Evolutionary conservation across 2,888 invertebrate species (phyloP).

Genomic region (Cosmopolites sordidus): DNA sequence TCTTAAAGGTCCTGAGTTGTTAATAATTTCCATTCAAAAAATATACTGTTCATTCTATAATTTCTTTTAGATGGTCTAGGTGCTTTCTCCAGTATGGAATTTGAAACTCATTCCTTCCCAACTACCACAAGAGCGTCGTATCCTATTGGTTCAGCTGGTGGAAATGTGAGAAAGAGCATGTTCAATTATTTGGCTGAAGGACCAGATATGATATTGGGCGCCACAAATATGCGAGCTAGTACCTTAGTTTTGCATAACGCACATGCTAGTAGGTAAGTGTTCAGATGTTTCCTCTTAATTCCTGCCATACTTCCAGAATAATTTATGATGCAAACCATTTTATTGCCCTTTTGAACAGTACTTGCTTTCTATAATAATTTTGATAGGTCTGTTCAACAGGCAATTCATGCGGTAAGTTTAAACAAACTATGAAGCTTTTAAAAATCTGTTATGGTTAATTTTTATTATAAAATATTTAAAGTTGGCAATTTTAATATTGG

Average conservation of each 20-base stretch:
- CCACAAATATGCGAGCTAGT: constrained; percentile 26
- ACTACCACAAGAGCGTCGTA: not conserved
- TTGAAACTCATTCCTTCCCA: not conserved
- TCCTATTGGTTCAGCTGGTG: not conserved
- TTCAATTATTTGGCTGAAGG: constrained; percentile 21
- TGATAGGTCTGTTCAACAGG: constrained; percentile 21
- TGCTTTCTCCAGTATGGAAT: constrained; percentile 13
- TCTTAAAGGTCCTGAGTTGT: no score
- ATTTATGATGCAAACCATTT: not conserved
- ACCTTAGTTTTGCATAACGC: constrained; percentile 25
- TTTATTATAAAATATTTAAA: no score
- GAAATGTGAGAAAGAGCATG: constrained; percentile 11
- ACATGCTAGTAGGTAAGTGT: constrained; percentile 17
- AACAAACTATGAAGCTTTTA: no score
- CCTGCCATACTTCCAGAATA: no score
- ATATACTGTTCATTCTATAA: not conserved
- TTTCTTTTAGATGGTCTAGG: constrained; percentile 6
- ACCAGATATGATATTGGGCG: constrained; percentile 13
- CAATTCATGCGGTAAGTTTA: constrained; percentile 5
- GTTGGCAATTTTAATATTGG: no score
- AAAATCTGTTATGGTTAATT: no score
- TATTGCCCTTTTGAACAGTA: not conserved
- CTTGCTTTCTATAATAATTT: constrained; percentile 6
- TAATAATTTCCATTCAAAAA: no score
- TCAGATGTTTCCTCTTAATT: no score